A percentile compares a stretch with the other conserved stretches of the same genome.
Evolutionary conservation across 2,113 vertebrate species (phyloP).

Genomic region (Todiramphus saurophagus): DNA sequence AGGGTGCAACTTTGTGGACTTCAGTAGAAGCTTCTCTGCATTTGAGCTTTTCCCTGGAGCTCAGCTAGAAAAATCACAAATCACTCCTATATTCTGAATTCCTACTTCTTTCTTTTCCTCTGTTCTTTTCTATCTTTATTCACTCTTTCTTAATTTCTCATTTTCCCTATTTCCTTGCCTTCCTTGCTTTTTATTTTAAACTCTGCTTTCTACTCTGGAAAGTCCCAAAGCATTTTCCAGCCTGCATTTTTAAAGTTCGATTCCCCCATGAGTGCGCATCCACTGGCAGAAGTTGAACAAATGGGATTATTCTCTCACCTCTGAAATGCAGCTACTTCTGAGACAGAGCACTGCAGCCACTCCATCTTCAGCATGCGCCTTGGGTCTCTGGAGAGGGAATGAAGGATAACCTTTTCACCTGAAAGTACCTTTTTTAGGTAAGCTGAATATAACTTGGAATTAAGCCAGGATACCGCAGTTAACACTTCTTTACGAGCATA

Average conservation of each 20-base stretch:
- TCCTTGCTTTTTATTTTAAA: neutral
- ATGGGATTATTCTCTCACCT: constrained; percentile 29
- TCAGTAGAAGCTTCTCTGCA: neutral
- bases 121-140: neutral
- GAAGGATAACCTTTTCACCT: constrained; percentile 42
- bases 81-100: neutral
- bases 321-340: constrained; percentile 42
- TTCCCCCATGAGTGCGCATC: neutral
- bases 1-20: neutral
- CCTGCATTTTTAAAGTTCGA: constrained; percentile 1
- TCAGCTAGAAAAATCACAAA: constrained; percentile 19
- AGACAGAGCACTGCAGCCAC: constrained; percentile 1
- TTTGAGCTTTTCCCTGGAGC: neutral
- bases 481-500: neutral
- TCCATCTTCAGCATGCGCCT: neutral
- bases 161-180: neutral
- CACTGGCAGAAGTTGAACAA: neutral
- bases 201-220: constrained; percentile 2
- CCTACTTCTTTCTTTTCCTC: neutral
- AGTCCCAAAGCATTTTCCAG: constrained; percentile 33
- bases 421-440: constrained; percentile 17
- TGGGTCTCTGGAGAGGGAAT: neutral
- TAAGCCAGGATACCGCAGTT: neutral
- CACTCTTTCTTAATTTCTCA: neutral
- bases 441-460: constrained; percentile 12